These are phyloP conservation scores for Rhombomys opimus DNA, from an alignment of 2,113 vertebrate species.

Conservation along the genomic window DNA sequence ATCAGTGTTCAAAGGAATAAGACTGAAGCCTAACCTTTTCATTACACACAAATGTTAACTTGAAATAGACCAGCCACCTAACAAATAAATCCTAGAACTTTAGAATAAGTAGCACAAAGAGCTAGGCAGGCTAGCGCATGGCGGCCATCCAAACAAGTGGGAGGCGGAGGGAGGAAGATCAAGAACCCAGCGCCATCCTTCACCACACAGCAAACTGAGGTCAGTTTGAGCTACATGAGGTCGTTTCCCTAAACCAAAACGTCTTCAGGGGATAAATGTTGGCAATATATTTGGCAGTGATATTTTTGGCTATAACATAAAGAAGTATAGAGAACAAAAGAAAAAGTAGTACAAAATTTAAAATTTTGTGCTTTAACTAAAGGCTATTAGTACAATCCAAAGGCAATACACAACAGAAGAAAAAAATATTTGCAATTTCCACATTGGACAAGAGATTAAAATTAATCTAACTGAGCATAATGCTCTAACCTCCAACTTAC, in stretches of 20 bases:
- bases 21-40: neutral
- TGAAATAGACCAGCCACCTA: neutral
- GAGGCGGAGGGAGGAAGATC: neutral
- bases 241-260: neutral
- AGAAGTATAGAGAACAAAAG: neutral
- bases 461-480: conserved; percentile 1
- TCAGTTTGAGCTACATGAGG: neutral
- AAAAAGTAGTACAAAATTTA: conserved; percentile 13
- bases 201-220: neutral
- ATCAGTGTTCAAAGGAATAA: neutral
- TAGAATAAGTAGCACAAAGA: neutral
- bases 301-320: neutral
- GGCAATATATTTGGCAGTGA: neutral
- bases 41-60: neutral
- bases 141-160: no score
- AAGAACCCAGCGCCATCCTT: neutral
- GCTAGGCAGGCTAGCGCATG: fast-evolving
- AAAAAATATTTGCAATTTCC: conserved; percentile 30
- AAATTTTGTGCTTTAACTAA: conserved; percentile 4
- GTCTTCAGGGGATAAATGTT: neutral
- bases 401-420: neutral
- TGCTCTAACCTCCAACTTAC: neutral
- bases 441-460: neutral
- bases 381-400: neutral
- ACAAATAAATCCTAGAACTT: neutral